Conservation (phyloP, 2,888 invertebrate genomes). For the Drosophila cracens region DNA sequence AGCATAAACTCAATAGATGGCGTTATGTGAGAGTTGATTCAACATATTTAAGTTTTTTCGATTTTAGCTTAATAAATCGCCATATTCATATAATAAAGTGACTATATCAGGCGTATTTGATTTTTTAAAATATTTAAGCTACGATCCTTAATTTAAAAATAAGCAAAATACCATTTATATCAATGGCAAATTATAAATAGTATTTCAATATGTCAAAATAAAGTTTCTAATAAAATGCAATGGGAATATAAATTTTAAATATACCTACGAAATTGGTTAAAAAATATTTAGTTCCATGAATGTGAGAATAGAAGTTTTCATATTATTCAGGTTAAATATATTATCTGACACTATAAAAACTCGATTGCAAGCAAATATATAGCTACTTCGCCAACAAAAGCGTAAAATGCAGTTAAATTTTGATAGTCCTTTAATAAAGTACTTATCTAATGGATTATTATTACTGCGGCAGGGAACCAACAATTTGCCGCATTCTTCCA, state of each 20-base stretch:
- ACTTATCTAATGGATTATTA: constrained; percentile 52
- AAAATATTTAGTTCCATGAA: background rate
- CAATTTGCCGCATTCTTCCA: constrained; percentile 37
- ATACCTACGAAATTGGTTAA: background rate
- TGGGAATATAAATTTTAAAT: background rate
- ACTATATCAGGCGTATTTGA: background rate
- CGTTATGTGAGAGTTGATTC: fast-evolving
- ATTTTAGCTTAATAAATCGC: background rate
- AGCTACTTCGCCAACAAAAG: constrained; percentile 1
- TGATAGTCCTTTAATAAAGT: constrained; percentile 45
- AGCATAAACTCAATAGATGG: background rate
- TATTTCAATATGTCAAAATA: background rate
- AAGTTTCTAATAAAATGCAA: background rate
- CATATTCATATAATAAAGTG: background rate
- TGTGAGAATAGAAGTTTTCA: background rate
- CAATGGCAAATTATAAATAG: background rate
- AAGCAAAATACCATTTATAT: background rate
- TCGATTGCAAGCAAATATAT: background rate
- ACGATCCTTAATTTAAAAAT: background rate
- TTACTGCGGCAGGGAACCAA: constrained; percentile 37
- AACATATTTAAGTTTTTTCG: background rate
- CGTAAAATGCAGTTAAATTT: constrained; percentile 11
- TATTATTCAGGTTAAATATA: background rate
- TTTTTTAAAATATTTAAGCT: background rate
- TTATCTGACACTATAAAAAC: background rate